Evolutionary conservation across 2,888 invertebrate species (phyloP), one percentile per base, ranked within the genome.

Genomic region (Beris chalybata): DNA sequence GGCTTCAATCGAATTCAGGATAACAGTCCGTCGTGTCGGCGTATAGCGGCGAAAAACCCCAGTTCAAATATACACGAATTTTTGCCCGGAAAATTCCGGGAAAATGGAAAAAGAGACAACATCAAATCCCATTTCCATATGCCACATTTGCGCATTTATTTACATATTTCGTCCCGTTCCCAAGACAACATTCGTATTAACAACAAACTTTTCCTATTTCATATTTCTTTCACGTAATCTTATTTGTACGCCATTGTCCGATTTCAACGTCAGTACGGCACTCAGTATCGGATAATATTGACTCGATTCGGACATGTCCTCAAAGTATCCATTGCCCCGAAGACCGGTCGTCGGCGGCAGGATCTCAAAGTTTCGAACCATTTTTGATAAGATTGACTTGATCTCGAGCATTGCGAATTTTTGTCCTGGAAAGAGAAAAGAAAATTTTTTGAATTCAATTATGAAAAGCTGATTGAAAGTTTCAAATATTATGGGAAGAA

Each of bases 331-430:
- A 13, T 75, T 53, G 4, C 79, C 44, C 11, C 29, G 13, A 12
- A 78, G 71, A 38, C 76, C 76, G 66, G 76, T 76, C 31, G 74
- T 64, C 0, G 78, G 74, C 0, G 80, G 77, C 4, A 78, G 67
- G 11, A 81, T 75, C 70, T 81, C 76, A 70, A 83, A 86, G 50
- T 80, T 77, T 61, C 83, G 81, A 12, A 86, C 73, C 5, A 86
- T 72, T 72, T 83, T 83, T 0, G 85, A 83, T 3, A 86, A 66
- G 0, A 80, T 76, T 0, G 82, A 77, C 75, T 87, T 86, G 72
- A 86, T 76, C 74, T 86, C 85, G 72, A 85, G 74, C 76, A 84
- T 78, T 48, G 79, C 84, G 75, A 79, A 82, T 73, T 82, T 83
- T 74, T 83, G 83, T 59, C 82, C 82, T 65, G 32, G 9, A 38